Evolutionary conservation across 2,797 vertebrate species (phyloP).

Genomic region (Ceryle rudis): DNA sequence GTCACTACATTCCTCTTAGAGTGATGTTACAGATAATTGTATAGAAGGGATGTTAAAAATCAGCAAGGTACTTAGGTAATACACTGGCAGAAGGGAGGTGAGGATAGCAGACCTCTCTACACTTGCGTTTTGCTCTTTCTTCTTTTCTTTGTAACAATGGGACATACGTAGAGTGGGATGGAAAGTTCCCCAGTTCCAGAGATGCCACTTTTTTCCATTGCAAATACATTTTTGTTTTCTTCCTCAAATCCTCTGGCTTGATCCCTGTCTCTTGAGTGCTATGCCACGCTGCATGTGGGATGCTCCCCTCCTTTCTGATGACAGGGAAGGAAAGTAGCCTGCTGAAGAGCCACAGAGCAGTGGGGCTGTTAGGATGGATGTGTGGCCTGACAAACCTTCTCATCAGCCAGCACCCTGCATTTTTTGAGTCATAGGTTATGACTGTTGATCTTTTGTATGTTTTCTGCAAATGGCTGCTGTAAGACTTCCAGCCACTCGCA

Average conservation of each 20-base stretch:
- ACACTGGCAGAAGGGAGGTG: neutral
- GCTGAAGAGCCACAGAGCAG: neutral
- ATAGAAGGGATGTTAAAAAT: neutral
- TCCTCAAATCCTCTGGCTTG: neutral
- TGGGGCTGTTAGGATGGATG: neutral
- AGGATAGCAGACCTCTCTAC: neutral
- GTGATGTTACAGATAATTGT: neutral
- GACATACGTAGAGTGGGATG: too few species aligned
- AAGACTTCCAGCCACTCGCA: neutral
- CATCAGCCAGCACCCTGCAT: neutral
- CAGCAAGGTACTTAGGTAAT: neutral
- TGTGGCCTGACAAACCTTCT: neutral
- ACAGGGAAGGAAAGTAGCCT: accelerated
- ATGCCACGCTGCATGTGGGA: accelerated
- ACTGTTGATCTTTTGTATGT: neutral
- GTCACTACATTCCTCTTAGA: neutral
- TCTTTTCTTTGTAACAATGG: neutral
- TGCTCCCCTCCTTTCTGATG: accelerated
- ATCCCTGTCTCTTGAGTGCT: neutral
- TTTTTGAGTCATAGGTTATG: neutral
- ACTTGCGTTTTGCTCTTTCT: neutral
- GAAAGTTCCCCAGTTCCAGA: neutral
- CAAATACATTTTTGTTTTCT: neutral
- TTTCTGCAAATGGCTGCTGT: neutral
- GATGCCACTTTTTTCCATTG: neutral